Evolutionary conservation across 2,797 vertebrate genomes (phyloP).

Genomic region (Calcarius lapponicus): DNA sequence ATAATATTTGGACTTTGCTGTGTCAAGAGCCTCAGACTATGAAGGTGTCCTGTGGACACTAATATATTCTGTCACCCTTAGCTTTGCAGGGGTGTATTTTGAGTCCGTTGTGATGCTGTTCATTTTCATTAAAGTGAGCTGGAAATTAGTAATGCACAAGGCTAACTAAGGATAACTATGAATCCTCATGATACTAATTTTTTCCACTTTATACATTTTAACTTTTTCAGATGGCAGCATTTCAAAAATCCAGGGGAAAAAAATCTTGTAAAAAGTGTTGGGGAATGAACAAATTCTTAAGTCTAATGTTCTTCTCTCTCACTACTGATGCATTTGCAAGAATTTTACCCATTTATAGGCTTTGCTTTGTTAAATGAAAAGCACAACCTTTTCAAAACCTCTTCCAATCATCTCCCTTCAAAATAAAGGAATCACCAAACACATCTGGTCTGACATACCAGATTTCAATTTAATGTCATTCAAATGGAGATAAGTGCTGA

Average conservation of each 20-base stretch:
- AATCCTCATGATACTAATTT: background rate
- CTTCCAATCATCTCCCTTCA: background rate
- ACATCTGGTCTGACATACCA: background rate
- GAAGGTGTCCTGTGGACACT: background rate
- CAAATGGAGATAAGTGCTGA: background rate
- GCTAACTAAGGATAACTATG: background rate
- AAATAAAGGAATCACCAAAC: background rate
- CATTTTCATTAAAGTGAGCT: background rate
- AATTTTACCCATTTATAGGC: background rate
- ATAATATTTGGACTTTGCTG: background rate
- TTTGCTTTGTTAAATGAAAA: background rate
- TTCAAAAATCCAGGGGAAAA: background rate
- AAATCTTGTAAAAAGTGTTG: background rate
- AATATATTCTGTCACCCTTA: background rate
- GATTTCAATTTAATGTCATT: constrained; percentile 9
- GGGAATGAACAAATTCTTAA: background rate
- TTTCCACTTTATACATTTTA: background rate
- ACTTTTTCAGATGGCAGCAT: background rate
- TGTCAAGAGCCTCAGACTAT: background rate
- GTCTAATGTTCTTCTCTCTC: background rate
- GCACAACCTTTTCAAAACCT: background rate
- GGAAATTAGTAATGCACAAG: background rate
- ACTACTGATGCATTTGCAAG: background rate
- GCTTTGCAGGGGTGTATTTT: background rate
- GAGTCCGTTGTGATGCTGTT: background rate